Percentiles rank a stretch among this genome's conserved stretches.
Conservation (phyloP, 2,113 vertebrate genomes). For the Coryphaenoides rupestris region DNA sequence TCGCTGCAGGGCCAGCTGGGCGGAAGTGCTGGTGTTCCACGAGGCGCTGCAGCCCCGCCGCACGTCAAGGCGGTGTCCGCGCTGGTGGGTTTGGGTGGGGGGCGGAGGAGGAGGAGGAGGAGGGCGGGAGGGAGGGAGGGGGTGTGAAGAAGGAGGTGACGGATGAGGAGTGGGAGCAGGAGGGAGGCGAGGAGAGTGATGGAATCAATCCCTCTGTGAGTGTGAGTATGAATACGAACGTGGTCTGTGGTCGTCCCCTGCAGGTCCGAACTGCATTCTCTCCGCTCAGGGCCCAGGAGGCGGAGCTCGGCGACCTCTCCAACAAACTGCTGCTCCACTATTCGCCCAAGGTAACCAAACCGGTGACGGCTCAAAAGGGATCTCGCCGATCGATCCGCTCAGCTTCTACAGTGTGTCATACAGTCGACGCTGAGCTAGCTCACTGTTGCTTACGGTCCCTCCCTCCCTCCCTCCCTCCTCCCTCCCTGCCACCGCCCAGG, state of each 20-base stretch:
- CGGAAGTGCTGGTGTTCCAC: slow-evolving; percentile 86
- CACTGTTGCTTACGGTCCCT: too few species aligned
- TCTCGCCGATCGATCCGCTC: too few species aligned
- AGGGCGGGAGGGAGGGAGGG: neutral
- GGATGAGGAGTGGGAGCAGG: too few species aligned
- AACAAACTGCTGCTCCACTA: slow-evolving; percentile 89
- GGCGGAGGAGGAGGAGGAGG: too few species aligned
- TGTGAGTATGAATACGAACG: neutral
- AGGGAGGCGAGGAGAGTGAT: neutral
- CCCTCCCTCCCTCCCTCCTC: too few species aligned
- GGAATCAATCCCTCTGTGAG: too few species aligned
- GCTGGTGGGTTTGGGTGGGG: slow-evolving; percentile 77
- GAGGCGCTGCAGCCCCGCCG: slow-evolving; percentile 83
- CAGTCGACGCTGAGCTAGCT: too few species aligned
- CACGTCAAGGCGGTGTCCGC: slow-evolving; percentile 88
- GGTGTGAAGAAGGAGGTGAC: neutral
- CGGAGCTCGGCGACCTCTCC: slow-evolving; percentile 85
- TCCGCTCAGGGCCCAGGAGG: slow-evolving; percentile 87
- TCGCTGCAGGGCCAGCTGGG: slow-evolving; percentile 94
- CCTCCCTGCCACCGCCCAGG: slow-evolving; percentile 68
- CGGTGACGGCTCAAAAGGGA: too few species aligned
- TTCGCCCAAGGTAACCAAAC: slow-evolving; percentile 85
- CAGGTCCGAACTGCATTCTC: slow-evolving; percentile 96
- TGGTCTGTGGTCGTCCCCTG: slow-evolving; percentile 28
- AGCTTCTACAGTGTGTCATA: too few species aligned